Conservation (phyloP, 2,797 vertebrate genomes). For the Philypnodon macrostomus region DNA sequence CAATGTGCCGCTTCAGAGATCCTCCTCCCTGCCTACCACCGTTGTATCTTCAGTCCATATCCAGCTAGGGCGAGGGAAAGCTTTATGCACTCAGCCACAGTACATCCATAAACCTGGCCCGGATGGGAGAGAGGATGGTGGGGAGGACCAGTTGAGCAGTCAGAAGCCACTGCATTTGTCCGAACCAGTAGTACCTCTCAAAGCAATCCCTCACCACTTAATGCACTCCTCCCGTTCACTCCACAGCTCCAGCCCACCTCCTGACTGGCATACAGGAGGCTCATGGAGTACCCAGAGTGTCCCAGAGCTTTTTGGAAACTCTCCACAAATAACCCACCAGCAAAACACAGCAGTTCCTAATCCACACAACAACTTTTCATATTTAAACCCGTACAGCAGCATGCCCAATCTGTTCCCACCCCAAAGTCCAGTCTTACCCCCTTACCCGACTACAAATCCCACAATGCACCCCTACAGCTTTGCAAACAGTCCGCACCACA, state of each 20-base stretch:
- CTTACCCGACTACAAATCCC: no score
- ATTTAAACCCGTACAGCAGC: constrained; percentile 31
- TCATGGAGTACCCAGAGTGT: constrained; percentile 86
- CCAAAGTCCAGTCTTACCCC: constrained; percentile 17
- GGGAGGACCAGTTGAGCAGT: constrained; percentile 23
- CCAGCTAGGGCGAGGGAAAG: constrained; percentile 81
- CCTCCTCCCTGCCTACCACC: constrained; percentile 86
- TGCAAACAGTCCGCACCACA: not conserved
- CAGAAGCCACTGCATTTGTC: not conserved
- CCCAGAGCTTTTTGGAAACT: constrained; percentile 75
- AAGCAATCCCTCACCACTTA: constrained; percentile 62
- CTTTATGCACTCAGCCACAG: constrained; percentile 78
- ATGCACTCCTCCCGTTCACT: constrained; percentile 81
- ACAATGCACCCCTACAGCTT: not conserved
- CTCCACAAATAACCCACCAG: constrained; percentile 10
- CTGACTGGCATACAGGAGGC: constrained; percentile 74
- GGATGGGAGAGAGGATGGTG: constrained; percentile 22
- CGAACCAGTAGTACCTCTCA: constrained; percentile 33
- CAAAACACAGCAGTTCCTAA: constrained; percentile 18
- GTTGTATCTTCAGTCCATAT: constrained; percentile 92
- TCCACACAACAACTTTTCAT: not conserved
- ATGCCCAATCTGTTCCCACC: constrained; percentile 40
- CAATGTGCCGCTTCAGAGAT: constrained; percentile 77
- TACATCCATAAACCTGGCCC: constrained; percentile 84
- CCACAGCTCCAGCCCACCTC: constrained; percentile 73